Percentiles rank a stretch among this genome's conserved stretches.
Evolutionary conservation across 2,113 vertebrate species (phyloP).

Genomic region (Nannobrachium achirus): DNA sequence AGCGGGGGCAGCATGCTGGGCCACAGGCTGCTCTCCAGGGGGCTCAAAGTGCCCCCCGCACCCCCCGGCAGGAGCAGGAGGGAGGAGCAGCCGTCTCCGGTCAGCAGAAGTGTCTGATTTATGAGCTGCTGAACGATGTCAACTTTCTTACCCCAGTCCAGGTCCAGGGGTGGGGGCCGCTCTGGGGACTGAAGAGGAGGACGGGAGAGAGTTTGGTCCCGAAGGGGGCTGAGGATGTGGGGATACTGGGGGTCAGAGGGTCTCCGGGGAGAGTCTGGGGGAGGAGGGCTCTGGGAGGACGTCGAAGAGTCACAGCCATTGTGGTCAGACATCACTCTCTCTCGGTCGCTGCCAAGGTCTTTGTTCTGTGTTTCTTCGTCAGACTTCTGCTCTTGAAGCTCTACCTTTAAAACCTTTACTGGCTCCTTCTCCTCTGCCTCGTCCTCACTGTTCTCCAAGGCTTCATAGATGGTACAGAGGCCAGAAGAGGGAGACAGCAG

Average conservation of each 20-base stretch:
- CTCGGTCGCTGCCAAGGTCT: neutral
- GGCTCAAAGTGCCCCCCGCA: conserved; percentile 80
- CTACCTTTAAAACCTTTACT: neutral
- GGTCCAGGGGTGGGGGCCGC: conserved; percentile 65
- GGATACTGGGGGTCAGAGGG: neutral
- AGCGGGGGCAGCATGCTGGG: conserved; percentile 85
- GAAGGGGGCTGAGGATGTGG: neutral
- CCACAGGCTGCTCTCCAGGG: conserved; percentile 88
- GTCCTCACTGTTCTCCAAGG: conserved; percentile 72
- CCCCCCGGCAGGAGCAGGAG: conserved; percentile 70
- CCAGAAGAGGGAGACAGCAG: conserved; percentile 72
- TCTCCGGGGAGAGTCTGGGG: conserved; percentile 26
- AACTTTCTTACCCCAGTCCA: conserved; percentile 81
- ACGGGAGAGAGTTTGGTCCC: conserved; percentile 31
- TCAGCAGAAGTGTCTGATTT: conserved; percentile 85
- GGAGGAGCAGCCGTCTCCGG: conserved; percentile 74
- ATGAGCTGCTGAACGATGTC: conserved; percentile 90
- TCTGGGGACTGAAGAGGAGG: conserved; percentile 50
- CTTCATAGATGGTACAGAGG: conserved; percentile 81
- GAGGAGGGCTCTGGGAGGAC: neutral
- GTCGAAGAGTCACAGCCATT: neutral
- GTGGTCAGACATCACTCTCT: neutral
- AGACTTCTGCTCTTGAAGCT: conserved; percentile 2
- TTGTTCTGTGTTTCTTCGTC: neutral
- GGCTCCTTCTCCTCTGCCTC: conserved; percentile 43